A percentile compares a stretch with the other conserved stretches of the same genome.
Evolutionary conservation across 2,797 vertebrate genomes (phyloP).

Genomic region (Apogon talboti): DNA sequence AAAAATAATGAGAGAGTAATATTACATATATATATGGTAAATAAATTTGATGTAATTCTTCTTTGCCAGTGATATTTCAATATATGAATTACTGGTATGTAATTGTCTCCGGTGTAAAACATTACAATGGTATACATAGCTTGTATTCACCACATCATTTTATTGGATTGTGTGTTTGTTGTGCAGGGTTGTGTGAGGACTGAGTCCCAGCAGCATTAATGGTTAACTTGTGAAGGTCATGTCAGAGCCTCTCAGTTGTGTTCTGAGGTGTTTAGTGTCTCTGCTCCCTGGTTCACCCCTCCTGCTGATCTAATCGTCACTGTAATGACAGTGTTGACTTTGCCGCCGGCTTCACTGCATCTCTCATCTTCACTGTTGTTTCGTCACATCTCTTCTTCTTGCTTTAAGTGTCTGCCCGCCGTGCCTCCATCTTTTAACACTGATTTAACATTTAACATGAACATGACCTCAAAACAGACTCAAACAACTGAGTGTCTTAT

Average conservation of each 20-base stretch:
- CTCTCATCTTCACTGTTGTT: constrained; percentile 47
- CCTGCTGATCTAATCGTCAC: constrained; percentile 67
- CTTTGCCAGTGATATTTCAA: not conserved
- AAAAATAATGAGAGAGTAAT: not conserved
- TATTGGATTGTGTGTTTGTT: not conserved
- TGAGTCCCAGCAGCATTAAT: constrained; percentile 11
- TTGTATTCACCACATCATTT: too few relatives aligned
- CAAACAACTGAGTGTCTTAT: not conserved
- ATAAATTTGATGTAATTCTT: constrained; percentile 5
- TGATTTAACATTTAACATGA: constrained; percentile 36
- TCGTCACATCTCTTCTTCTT: constrained; percentile 32
- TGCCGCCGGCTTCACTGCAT: constrained; percentile 54
- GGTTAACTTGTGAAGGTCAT: constrained; percentile 41
- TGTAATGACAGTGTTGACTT: constrained; percentile 73
- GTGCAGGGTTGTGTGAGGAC: constrained; percentile 16
- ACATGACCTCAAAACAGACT: constrained; percentile 20
- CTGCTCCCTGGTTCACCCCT: constrained; percentile 58
- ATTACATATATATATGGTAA: not conserved
- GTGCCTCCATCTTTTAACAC: constrained; percentile 18
- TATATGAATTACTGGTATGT: not conserved
- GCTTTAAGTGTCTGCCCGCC: constrained; percentile 24
- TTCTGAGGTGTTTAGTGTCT: constrained; percentile 52
- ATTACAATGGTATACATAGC: too few relatives aligned
- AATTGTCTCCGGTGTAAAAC: not conserved
- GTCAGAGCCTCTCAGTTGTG: constrained; percentile 38